Evolutionary conservation across 2,113 vertebrate genomes (phyloP).

Genomic region (Lota lota): DNA sequence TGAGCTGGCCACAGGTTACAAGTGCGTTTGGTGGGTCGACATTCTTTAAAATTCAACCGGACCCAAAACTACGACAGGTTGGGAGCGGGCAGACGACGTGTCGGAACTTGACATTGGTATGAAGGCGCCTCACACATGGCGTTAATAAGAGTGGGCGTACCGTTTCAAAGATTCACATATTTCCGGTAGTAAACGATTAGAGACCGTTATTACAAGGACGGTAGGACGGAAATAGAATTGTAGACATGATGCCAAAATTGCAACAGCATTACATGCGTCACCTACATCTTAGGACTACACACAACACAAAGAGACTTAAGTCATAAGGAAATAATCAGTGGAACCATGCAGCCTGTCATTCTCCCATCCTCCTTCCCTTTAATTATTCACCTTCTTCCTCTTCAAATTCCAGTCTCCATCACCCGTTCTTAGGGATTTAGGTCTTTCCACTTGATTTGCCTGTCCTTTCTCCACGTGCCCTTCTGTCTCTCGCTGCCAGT

Average conservation of each 20-base stretch:
- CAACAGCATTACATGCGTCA: too few relatives aligned
- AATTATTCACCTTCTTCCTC: slow-evolving; percentile 44
- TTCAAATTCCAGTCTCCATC: slow-evolving; percentile 33
- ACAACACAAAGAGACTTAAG: slow-evolving; percentile 11
- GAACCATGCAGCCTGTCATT: slow-evolving; percentile 27
- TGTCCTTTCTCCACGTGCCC: slow-evolving; percentile 8
- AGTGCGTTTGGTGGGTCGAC: too few relatives aligned
- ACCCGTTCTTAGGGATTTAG: slow-evolving; percentile 18
- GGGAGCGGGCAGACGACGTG: slow-evolving; percentile 33
- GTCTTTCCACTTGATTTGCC: background rate
- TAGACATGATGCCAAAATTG: too few relatives aligned
- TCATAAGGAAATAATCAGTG: slow-evolving; percentile 42
- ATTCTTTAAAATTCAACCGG: too few relatives aligned
- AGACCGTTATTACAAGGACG: too few relatives aligned
- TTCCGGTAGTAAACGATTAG: too few relatives aligned
- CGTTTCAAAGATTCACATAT: background rate
- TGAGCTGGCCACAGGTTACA: too few relatives aligned
- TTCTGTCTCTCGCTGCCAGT: background rate
- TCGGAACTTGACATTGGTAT: slow-evolving; percentile 40
- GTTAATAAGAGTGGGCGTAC: slow-evolving; percentile 21
- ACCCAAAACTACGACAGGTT: background rate
- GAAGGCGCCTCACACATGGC: slow-evolving; percentile 26
- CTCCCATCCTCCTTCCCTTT: slow-evolving; percentile 36
- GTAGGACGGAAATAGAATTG: too few relatives aligned
- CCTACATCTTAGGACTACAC: too few relatives aligned